Evolutionary conservation across 64 coral and sea anemone genomes (phyloP).

Genomic region (Dendrophyllia cribrosa): DNA sequence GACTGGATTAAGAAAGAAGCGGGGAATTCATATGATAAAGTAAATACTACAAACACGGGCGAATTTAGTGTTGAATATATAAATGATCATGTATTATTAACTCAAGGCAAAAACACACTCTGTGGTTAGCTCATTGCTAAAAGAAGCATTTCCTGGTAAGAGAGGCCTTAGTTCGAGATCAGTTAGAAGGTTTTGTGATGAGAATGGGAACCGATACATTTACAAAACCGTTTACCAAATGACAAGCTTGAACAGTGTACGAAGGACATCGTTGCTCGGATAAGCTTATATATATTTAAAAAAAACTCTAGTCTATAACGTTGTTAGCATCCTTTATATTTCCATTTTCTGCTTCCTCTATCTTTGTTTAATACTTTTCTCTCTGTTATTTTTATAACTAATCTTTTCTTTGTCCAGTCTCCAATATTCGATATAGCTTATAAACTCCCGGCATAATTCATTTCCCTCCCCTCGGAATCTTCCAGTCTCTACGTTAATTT

Average conservation of each 20-base stretch:
- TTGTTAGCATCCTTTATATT: too few species aligned
- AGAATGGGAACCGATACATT: constrained; percentile 47
- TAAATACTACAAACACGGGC: neutral
- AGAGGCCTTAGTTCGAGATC: constrained; percentile 50
- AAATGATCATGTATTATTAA: constrained; percentile 25
- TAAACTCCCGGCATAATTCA: too few species aligned
- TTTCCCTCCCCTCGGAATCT: too few species aligned
- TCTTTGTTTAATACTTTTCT: too few species aligned
- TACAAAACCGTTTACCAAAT: constrained; percentile 45
- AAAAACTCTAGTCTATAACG: neutral
- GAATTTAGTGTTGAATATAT: constrained; percentile 12
- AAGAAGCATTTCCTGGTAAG: constrained; percentile 28
- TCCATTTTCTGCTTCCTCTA: too few species aligned
- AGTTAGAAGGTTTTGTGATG: constrained; percentile 41
- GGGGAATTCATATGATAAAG: neutral
- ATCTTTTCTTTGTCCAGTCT: too few species aligned
- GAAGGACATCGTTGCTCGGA: constrained; percentile 30
- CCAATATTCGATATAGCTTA: too few species aligned
- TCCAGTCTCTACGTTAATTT: too few species aligned
- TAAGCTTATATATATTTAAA: neutral
- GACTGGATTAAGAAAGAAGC: neutral
- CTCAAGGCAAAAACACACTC: constrained; percentile 45
- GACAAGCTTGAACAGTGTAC: constrained; percentile 46
- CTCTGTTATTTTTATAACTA: too few species aligned
- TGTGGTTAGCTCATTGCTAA: constrained; percentile 35